Evolutionary conservation across 2,113 vertebrate species (phyloP), one percentile per base, ranked within the genome.

Genomic region (Pholis gunnellus): DNA sequence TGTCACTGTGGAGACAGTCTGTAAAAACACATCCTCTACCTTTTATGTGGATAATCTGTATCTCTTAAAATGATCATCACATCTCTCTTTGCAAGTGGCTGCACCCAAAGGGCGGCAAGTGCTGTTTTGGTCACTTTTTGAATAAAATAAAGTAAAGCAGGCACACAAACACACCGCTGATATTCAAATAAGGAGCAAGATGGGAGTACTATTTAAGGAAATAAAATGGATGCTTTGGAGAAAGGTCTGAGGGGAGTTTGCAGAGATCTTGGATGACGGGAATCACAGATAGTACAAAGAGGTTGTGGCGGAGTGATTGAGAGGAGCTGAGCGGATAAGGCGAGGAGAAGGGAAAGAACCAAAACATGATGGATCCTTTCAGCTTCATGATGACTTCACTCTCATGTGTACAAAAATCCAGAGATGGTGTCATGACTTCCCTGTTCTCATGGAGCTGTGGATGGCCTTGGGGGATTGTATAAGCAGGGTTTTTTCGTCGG

Each of bases 401-500:
- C 25, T 85, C 79, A 22, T 60, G 52, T 73, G 66, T 69, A 84
- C 64, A 81, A 87, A 89, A 87, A 84, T 75, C 74, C 85, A 81
- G 77, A 85, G 59, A 63, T 48, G 72, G 17, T 44, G 72, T 56
- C 59, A 31, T 60, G 48, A 72, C 61, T 74, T 80, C 87, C 74
- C 72, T 42, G 74, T 77, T 87, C 61, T 79, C 84, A 68, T 40
- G 6, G 52, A 71, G 64, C 60, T 64, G 64, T 57, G 15, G 59
- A 59, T 40, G 78, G 68, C 36, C 50, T 69, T 18, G 40, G 63
- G 8, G 64, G 61, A 69, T 44, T 48, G 48, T 38, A 52, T 80
- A 73, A 82, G 80, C 64, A n/a, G 80, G 78, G 67, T 46, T 75
- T 42, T 44, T 59, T 31, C 31, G 71, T 72, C 44, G 40, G 77